Conservation (phyloP, 1,140 invertebrate species). For the Ceratosolen solmsi region DNA sequence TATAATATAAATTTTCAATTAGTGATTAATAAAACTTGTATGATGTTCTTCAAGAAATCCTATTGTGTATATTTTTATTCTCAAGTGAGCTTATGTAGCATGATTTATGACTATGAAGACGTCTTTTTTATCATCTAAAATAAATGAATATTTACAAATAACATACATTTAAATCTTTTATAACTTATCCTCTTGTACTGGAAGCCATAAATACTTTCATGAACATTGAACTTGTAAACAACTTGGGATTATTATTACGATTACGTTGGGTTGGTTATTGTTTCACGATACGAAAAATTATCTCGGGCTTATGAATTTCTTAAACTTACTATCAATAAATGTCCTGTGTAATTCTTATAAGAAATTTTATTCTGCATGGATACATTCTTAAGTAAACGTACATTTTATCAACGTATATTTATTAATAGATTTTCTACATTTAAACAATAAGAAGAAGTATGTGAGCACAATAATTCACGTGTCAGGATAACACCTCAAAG, state of each 20-base stretch:
- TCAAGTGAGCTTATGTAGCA: constrained; percentile 39
- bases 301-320: too few species aligned
- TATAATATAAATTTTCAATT: constrained; percentile 37
- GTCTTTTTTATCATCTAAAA: constrained; percentile 64
- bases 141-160: constrained; percentile 63
- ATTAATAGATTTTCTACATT: too few species aligned
- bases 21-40: constrained; percentile 36
- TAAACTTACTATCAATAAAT: too few species aligned
- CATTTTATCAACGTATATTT: constrained; percentile 19
- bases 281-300: neutral
- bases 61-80: constrained; percentile 55
- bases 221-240: neutral
- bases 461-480: constrained; percentile 24
- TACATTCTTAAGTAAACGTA: constrained; percentile 40
- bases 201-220: neutral
- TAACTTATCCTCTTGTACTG: neutral
- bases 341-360: neutral
- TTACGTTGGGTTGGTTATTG: neutral
- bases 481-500: constrained; percentile 32
- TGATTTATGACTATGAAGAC: neutral
- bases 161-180: too few species aligned
- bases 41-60: constrained; percentile 35
- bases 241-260: neutral
- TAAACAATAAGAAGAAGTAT: constrained; percentile 18
- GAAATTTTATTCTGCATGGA: constrained; percentile 41